These are phyloP conservation scores for Lycophotia porphyrea DNA, from an alignment of 2,888 invertebrate genomes.

Conservation along the genomic window DNA sequence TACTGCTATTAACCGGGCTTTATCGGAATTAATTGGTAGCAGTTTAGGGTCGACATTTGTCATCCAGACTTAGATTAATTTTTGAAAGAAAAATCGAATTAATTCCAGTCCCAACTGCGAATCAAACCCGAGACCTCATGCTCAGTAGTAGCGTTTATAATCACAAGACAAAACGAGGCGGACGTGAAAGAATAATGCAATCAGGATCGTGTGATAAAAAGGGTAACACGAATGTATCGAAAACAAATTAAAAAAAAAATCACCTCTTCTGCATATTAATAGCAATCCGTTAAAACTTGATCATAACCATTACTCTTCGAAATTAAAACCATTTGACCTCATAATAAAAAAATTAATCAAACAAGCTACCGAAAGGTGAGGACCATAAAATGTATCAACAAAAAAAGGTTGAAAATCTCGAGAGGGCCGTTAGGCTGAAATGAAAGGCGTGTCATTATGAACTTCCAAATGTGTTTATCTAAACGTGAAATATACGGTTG, in stretches of 20 bases:
- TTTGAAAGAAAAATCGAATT: not conserved
- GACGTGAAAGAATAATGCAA: not conserved
- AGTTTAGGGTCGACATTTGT: not conserved
- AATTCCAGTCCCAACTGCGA: not conserved
- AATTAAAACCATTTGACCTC: conserved; percentile 66
- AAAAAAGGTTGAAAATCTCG: conserved; percentile 68
- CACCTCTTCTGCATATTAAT: conserved; percentile 28
- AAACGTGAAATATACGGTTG: conserved; percentile 70
- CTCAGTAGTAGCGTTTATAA: not conserved
- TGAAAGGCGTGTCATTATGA: conserved; percentile 72
- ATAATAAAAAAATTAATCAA: conserved; percentile 66
- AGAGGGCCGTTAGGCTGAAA: conserved; percentile 66
- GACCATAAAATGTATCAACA: conserved; percentile 64
- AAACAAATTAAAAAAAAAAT: not conserved
- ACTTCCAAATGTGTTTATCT: conserved; percentile 73
- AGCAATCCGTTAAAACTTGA: conserved; percentile 41
- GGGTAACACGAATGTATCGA: not conserved
- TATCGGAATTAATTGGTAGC: not conserved
- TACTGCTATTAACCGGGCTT: not conserved
- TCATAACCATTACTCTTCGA: conserved; percentile 50
- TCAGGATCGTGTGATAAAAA: not conserved
- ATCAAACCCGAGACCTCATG: not conserved
- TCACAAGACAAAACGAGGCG: not conserved
- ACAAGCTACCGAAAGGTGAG: conserved; percentile 57
- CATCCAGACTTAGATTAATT: not conserved